These are phyloP conservation scores for Pelochelys cantorii DNA, from an alignment of 2,797 vertebrate genomes.

Conservation along the genomic window DNA sequence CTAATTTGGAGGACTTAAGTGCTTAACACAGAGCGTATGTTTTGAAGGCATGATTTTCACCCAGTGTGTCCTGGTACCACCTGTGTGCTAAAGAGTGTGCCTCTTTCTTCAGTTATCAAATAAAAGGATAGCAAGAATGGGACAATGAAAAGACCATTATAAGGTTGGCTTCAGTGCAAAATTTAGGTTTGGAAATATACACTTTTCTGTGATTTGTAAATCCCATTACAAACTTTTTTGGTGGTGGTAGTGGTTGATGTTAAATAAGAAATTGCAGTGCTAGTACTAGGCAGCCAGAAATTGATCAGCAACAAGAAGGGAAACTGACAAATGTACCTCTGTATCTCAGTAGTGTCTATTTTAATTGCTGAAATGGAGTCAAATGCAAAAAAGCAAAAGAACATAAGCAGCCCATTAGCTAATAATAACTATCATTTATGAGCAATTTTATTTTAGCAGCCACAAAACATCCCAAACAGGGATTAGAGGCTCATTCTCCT, in stretches of 20 bases:
- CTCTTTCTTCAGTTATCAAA: neutral
- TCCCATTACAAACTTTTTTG: neutral
- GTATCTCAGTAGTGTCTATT: neutral
- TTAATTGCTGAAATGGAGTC: neutral
- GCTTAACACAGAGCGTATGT: neutral
- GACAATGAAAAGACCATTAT: neutral
- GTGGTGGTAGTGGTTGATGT: accelerated
- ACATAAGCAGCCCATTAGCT: neutral
- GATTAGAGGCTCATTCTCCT: neutral
- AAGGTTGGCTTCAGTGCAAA: neutral
- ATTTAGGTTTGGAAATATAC: neutral
- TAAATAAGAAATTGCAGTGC: neutral
- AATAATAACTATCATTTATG: neutral
- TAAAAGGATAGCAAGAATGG: neutral
- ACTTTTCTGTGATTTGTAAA: neutral
- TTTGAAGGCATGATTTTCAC: neutral
- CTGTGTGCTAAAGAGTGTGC: neutral
- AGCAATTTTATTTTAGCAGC: too few species aligned
- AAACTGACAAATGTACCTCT: neutral
- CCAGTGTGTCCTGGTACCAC: neutral
- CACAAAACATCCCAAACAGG: neutral
- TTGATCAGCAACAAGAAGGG: neutral
- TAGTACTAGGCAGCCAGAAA: neutral
- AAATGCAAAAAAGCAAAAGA: neutral
- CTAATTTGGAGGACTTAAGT: conserved; percentile 32